These are phyloP conservation scores for Trachelus stipa DNA, from an alignment of 2,888 invertebrate genomes.

Conservation along the genomic window DNA sequence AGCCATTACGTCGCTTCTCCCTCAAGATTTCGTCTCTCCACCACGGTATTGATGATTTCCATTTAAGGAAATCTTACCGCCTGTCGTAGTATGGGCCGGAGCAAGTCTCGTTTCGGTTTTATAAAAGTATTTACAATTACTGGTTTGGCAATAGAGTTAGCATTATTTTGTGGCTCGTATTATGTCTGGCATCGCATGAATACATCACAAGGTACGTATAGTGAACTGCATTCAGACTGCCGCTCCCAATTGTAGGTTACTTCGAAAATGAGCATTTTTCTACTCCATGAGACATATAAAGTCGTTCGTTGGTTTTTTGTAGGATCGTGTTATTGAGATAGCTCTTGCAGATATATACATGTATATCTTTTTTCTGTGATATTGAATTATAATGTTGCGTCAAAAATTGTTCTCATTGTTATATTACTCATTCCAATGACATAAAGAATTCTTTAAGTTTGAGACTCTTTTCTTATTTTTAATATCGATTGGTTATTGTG, in stretches of 20 bases:
- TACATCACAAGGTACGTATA: constrained; percentile 74
- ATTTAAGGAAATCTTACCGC: constrained; percentile 58
- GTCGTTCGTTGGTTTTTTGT: no score
- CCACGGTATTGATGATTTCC: constrained; percentile 59
- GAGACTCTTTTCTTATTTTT: no score
- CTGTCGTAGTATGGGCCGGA: constrained; percentile 68
- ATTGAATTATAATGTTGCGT: constrained; percentile 31
- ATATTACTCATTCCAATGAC: no score
- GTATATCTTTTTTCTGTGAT: constrained; percentile 7
- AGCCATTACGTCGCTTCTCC: constrained; percentile 14
- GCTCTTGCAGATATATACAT: no score
- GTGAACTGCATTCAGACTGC: no score
- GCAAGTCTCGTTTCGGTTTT: constrained; percentile 4
- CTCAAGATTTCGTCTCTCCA: constrained; percentile 39
- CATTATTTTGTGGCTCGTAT: constrained; percentile 73
- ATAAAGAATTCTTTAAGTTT: no score
- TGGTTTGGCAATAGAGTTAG: constrained; percentile 67
- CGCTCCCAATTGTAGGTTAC: no score
- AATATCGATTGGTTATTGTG: no score
- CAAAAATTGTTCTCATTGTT: no score
- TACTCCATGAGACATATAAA: no score
- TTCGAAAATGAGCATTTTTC: not conserved
- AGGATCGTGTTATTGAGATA: no score
- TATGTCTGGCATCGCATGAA: constrained; percentile 77
- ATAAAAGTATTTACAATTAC: constrained; percentile 70